Evolutionary conservation across 2,113 vertebrate genomes (phyloP).

Genomic region (Tangachromis dhanisi): DNA sequence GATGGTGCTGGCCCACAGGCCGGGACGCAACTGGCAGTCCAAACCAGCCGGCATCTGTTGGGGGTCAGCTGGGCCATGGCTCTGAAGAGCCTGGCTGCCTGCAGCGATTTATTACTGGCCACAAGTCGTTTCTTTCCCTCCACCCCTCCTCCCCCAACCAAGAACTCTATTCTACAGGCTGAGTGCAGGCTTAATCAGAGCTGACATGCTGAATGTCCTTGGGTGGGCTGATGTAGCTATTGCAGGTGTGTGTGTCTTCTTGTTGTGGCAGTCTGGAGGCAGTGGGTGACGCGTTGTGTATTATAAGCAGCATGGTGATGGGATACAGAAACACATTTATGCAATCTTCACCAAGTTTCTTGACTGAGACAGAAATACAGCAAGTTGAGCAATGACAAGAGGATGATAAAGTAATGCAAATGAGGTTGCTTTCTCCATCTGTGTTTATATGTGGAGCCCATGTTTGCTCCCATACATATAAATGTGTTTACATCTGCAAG

Average conservation of each 20-base stretch:
- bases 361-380: neutral
- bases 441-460: neutral
- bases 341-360: neutral
- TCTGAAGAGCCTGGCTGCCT: slow-evolving; percentile 49
- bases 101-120: slow-evolving; percentile 63
- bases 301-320: slow-evolving; percentile 22
- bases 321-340: neutral
- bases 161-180: slow-evolving; percentile 47
- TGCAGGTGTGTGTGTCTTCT: slow-evolving; percentile 32
- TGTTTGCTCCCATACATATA: neutral
- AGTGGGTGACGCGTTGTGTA: neutral
- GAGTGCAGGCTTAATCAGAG: slow-evolving; percentile 61
- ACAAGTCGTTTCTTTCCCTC: slow-evolving; percentile 36
- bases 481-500: slow-evolving; percentile 5
- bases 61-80: slow-evolving; percentile 35
- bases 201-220: slow-evolving; percentile 54
- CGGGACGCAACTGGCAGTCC: slow-evolving; percentile 40
- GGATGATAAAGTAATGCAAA: neutral
- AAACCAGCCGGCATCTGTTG: slow-evolving; percentile 59
- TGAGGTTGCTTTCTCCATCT: neutral
- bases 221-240: slow-evolving; percentile 35
- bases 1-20: slow-evolving; percentile 47
- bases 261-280: neutral
- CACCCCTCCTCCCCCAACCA: neutral
- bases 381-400: neutral